These are phyloP conservation scores for Sycophila texana DNA, from an alignment of 2,888 invertebrate genomes.

Conservation along the genomic window DNA sequence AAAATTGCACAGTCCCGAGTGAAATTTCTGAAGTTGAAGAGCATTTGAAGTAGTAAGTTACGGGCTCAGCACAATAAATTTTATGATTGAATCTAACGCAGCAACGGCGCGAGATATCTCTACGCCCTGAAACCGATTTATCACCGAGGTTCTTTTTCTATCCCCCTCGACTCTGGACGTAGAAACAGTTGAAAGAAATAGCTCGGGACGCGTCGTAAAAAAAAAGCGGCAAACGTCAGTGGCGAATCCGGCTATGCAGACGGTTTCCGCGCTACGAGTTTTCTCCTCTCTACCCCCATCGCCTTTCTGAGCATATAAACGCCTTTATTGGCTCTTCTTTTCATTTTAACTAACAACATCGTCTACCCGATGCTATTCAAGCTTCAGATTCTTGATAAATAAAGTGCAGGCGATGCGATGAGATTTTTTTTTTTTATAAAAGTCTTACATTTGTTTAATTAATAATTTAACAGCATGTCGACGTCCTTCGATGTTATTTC, in stretches of 20 bases:
- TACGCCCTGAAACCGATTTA: slow-evolving; percentile 50
- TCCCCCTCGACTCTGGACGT: background rate
- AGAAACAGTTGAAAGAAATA: slow-evolving; percentile 50
- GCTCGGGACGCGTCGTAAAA: slow-evolving; percentile 42
- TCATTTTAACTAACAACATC: too few relatives aligned
- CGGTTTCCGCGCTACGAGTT: slow-evolving; percentile 22
- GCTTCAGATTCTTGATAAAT: too few relatives aligned
- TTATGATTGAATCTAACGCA: slow-evolving; percentile 52
- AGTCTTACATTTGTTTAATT: too few relatives aligned
- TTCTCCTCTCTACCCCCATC: background rate
- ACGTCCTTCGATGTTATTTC: too few relatives aligned
- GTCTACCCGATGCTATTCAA: too few relatives aligned
- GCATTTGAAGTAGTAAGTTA: slow-evolving; percentile 40
- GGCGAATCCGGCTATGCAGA: slow-evolving; percentile 37
- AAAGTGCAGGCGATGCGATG: too few relatives aligned
- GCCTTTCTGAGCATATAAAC: background rate
- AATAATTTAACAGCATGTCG: too few relatives aligned
- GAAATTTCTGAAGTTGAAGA: slow-evolving; percentile 49
- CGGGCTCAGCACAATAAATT: slow-evolving; percentile 55
- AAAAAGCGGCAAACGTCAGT: slow-evolving; percentile 47
- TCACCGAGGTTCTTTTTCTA: slow-evolving; percentile 48
- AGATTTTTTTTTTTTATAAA: too few relatives aligned
- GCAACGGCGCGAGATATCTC: slow-evolving; percentile 24
- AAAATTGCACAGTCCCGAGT: slow-evolving; percentile 28
- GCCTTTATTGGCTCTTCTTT: background rate